Conservation (phyloP, 2,797 vertebrate species). For the Ctenopoma kingsleyae region DNA sequence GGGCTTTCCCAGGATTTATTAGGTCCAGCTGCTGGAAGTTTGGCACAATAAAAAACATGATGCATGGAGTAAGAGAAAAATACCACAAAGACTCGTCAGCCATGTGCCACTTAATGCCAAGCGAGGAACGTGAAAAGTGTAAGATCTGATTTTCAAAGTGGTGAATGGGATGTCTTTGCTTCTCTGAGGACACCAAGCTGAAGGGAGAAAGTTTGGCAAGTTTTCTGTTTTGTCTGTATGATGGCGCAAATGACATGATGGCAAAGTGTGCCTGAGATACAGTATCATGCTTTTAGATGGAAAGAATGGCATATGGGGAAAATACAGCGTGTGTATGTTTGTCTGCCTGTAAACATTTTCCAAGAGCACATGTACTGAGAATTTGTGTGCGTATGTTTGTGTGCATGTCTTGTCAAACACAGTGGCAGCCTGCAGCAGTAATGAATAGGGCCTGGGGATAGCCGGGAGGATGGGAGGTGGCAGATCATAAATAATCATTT, state of each 20-base stretch:
- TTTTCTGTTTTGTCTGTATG: constrained; percentile 24
- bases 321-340: constrained; percentile 18
- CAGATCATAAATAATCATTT: constrained; percentile 91
- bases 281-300: constrained; percentile 51
- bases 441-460: constrained; percentile 85
- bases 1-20: constrained; percentile 78
- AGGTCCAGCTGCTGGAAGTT: constrained; percentile 74
- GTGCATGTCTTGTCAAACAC: constrained; percentile 53
- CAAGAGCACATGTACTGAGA: constrained; percentile 28
- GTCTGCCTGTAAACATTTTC: constrained; percentile 32
- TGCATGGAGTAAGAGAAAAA: constrained; percentile 59
- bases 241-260: constrained; percentile 34
- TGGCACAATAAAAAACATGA: constrained; percentile 73
- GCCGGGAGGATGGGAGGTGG: constrained; percentile 86
- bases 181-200: constrained; percentile 24
- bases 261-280: constrained; percentile 42
- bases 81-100: constrained; percentile 60
- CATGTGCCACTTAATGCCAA: constrained; percentile 65
- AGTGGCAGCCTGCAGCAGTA: constrained; percentile 82
- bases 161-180: constrained; percentile 39
- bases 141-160: constrained; percentile 50
- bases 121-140: constrained; percentile 29
- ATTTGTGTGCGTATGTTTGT: constrained; percentile 39
- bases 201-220: constrained; percentile 37
- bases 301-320: constrained; percentile 33